phyloP scores from a whole-genome alignment of 2,888 invertebrate species.

The Lordiphosa andalusiaca region DNA sequence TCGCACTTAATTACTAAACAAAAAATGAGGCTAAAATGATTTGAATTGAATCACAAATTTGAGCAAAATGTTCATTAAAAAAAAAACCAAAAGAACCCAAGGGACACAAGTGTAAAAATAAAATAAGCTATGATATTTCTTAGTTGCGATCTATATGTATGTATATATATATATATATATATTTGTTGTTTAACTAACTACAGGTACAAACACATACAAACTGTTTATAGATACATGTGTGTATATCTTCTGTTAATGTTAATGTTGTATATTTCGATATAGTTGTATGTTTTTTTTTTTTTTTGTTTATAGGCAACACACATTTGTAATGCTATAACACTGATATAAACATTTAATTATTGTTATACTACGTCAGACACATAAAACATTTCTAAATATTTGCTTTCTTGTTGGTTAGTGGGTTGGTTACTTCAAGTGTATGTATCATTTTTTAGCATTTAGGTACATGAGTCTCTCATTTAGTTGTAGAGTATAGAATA shows the following conservation, averaged over 20 bases:
- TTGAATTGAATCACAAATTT: conserved; percentile 14
- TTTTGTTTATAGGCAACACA: conserved; percentile 4
- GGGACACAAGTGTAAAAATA: neutral
- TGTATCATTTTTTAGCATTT: conserved; percentile 46
- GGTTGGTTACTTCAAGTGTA: neutral
- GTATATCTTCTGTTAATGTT: conserved; percentile 14
- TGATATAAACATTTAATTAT: conserved; percentile 27
- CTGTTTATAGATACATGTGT: conserved; percentile 39
- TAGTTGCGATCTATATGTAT: conserved; percentile 14
- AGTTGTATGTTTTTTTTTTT: conserved; percentile 28
- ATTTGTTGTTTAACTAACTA: conserved; percentile 56
- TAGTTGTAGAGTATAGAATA: conserved; percentile 14
- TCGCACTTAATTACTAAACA: neutral
- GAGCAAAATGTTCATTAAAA: neutral
- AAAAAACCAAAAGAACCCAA: too few species aligned
- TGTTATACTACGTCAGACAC: conserved; percentile 34
- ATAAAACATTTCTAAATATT: conserved; percentile 64
- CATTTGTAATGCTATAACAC: conserved; percentile 20
- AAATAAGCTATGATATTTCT: conserved; percentile 17
- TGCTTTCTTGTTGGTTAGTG: conserved; percentile 9
- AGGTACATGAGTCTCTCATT: conserved; percentile 76
- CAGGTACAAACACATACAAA: conserved; percentile 74
- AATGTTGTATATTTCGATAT: conserved; percentile 34
- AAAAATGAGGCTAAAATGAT: neutral
- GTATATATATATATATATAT: conserved; percentile 19